A percentile compares a stretch with the other conserved stretches of the same genome.
These are phyloP conservation scores for Brachionus sp. DNA, from an alignment of 1,140 invertebrate genomes.

Conservation along the genomic window DNA sequence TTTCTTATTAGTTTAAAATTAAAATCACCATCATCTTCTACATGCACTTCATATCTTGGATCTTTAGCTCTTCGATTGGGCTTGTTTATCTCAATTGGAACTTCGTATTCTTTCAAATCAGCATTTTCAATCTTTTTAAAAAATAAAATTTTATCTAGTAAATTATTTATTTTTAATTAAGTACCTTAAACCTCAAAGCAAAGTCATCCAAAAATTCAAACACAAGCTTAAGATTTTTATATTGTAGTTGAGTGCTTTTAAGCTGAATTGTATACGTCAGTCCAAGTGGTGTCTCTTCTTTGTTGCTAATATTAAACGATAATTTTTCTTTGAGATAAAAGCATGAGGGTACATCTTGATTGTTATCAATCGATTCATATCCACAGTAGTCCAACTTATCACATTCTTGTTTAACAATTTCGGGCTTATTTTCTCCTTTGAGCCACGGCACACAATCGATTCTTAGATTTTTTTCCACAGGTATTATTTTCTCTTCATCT, in stretches of 20 bases:
- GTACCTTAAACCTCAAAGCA: constrained; percentile 41
- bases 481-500: background rate
- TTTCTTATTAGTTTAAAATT: constrained; percentile 39
- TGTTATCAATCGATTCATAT: constrained; percentile 18
- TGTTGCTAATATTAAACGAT: background rate
- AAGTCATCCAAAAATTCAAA: constrained; percentile 32
- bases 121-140: constrained; percentile 19
- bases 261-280: background rate
- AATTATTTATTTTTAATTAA: background rate
- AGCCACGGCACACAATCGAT: constrained; percentile 39
- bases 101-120: constrained; percentile 11
- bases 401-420: background rate
- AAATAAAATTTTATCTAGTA: background rate
- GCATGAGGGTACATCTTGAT: constrained; percentile 13
- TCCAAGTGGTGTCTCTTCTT: background rate
- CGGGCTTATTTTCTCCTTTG: background rate
- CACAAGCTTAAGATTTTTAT: background rate
- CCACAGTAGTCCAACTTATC: background rate
- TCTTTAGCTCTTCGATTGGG: constrained; percentile 6
- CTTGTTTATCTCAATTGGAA: constrained; percentile 39
- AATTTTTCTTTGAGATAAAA: background rate
- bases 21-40: constrained; percentile 20
- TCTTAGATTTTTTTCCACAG: background rate
- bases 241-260: background rate
- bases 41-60: constrained; percentile 9